These are phyloP conservation scores for Sisor rabdophorus DNA, from an alignment of 2,113 vertebrate species.

Conservation along the genomic window DNA sequence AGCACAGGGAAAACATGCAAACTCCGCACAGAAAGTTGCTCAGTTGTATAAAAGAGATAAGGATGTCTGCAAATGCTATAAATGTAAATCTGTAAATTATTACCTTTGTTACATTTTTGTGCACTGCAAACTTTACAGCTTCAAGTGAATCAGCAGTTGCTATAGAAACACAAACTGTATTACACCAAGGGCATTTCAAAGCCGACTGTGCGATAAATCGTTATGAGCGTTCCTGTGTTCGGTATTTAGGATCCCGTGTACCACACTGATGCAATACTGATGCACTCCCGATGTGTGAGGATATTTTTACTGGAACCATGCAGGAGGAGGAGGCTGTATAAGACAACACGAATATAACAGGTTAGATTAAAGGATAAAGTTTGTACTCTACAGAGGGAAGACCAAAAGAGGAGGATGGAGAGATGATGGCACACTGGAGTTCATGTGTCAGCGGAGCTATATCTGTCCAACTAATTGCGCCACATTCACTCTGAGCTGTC, in stretches of 20 bases:
- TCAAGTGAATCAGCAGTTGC: neutral
- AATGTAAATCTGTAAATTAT: too few species aligned
- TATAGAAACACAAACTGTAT: neutral
- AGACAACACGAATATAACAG: constrained; percentile 4
- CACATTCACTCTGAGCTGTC: constrained; percentile 44
- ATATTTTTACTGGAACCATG: neutral
- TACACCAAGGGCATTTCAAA: neutral
- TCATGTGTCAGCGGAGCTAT: constrained; percentile 59
- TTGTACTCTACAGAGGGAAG: constrained; percentile 16
- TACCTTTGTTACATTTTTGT: too few species aligned
- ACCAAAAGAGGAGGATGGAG: constrained; percentile 5
- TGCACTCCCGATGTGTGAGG: neutral
- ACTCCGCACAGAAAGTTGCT: too few species aligned
- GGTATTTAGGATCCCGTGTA: neutral
- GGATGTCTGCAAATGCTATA: too few species aligned
- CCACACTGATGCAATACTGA: neutral
- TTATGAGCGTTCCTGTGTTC: neutral
- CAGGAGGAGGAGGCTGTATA: neutral
- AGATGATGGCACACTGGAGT: constrained; percentile 32
- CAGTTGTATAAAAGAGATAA: too few species aligned
- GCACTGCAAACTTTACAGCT: neutral
- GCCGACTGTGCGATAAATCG: neutral
- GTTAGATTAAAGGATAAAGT: constrained; percentile 33
- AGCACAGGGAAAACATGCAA: too few species aligned
- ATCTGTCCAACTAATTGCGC: constrained; percentile 62